Evolutionary conservation across 2,797 vertebrate genomes (phyloP), one percentile per base, ranked within the genome.

Genomic region (Micrastur ruficollis): DNA sequence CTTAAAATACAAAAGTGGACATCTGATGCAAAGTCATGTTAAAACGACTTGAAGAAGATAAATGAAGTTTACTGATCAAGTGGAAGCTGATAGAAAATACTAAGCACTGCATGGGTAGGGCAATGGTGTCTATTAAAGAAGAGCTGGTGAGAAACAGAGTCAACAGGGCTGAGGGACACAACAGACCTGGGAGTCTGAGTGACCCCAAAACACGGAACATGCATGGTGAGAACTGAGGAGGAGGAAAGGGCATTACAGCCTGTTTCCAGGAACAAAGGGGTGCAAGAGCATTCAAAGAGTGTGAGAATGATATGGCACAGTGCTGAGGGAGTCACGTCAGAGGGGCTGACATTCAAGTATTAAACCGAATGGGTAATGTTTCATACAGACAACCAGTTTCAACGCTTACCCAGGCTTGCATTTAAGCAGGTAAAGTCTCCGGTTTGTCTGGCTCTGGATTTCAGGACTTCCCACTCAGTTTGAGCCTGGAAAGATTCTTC

Each of bases 291-390:
- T 13, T 34, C 14, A 19, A 61, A 82, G 11, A 50, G 13, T 2
- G 1, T 16, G 14, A 65, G 36, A 65, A 84, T 75, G 19, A 26
- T 13, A 65, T 3, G 6, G 23, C 55, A 78, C 10, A 11, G 23
- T 12, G 16, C 29, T 23, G 32, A n/a, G 10, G 19, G 36, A 67
- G 14, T 18, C 18, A 4, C 1, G 2, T 38, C 42, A 20, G 26
- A 32, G 21, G 17, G 38, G 21, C 18, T 52, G 46, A 61, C 11
- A 13, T 47, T n/a, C 25, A 42, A 56, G 42, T 19, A 21, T 11
- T 56, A 47, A 42, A 29, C 27, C 61, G 26, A 50, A 61, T 0
- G 2, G 20, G 40, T 47, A 71, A 27, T 0, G 0, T 67, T 72
- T 72, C 36, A 32, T 11, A 8, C 62, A 52, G 50, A 47, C 8